Percentiles rank a stretch among this genome's conserved stretches.
These are phyloP conservation scores for Salmo trutta DNA, from an alignment of 2,797 vertebrate species.

Conservation along the genomic window DNA sequence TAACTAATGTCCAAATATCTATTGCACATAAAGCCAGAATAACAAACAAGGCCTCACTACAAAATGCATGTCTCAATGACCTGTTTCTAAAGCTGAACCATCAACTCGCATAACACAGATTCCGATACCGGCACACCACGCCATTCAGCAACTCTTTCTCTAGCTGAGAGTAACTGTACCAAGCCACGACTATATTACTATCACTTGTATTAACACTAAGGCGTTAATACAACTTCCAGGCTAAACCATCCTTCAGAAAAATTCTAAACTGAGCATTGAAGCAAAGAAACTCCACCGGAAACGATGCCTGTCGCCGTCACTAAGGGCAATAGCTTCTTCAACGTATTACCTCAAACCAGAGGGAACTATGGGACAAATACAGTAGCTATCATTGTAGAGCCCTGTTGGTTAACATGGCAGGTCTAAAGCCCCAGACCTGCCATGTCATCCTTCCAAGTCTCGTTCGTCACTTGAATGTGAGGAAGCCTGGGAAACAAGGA, in stretches of 20 bases:
- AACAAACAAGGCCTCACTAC: not conserved
- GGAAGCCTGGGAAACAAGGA: too few relatives aligned
- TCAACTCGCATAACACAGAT: not conserved
- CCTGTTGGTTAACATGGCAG: not conserved
- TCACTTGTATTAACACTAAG: not conserved
- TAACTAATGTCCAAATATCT: not conserved
- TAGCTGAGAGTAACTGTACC: not conserved
- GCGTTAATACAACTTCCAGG: not conserved
- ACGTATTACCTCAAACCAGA: not conserved
- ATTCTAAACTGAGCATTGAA: not conserved
- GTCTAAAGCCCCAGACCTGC: not conserved
- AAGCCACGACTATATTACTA: not conserved
- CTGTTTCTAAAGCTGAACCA: not conserved
- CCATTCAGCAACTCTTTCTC: not conserved
- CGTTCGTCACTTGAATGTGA: not conserved
- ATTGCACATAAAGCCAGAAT: not conserved
- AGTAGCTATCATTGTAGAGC: not conserved
- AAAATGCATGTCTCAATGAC: not conserved
- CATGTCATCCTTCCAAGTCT: not conserved
- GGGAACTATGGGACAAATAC: too few relatives aligned
- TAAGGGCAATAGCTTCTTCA: not conserved
- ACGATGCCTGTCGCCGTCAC: not conserved
- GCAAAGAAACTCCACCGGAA: not conserved
- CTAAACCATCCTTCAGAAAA: not conserved
- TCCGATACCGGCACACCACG: not conserved